These are phyloP conservation scores for Ellobius talpinus DNA, from an alignment of 2,113 vertebrate species.

Conservation along the genomic window DNA sequence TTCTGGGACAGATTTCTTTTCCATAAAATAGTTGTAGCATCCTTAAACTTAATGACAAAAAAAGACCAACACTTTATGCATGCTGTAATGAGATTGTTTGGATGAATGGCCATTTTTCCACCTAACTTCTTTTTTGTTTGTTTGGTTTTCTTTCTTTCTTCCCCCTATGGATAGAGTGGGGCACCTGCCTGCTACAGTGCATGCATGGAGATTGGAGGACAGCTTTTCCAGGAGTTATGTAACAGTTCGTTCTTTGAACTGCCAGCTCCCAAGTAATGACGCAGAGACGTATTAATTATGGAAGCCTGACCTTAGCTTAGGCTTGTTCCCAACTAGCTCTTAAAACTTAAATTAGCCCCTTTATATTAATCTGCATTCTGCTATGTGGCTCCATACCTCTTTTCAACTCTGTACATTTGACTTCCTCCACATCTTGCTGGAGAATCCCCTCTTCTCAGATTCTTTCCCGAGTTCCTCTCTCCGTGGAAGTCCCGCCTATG, in stretches of 20 bases:
- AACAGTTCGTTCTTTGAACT: neutral
- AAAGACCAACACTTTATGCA: neutral
- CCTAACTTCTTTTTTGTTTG: neutral
- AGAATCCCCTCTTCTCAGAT: neutral
- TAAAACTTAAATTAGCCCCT: neutral
- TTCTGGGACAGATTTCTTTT: conserved; percentile 33
- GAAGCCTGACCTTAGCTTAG: neutral
- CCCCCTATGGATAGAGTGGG: neutral
- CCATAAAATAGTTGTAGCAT: neutral
- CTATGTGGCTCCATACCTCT: neutral
- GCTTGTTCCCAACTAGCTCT: neutral
- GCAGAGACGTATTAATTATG: neutral
- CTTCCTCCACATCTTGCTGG: neutral
- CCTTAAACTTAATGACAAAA: conserved; percentile 52
- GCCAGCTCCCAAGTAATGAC: neutral
- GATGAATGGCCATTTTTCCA: conserved; percentile 2
- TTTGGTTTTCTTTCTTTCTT: no score
- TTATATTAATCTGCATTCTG: neutral
- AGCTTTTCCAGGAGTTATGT: neutral
- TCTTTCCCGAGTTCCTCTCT: neutral
- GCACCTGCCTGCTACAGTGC: neutral
- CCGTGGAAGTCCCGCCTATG: neutral
- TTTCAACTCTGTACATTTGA: neutral
- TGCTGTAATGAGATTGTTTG: conserved; percentile 30
- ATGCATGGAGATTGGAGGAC: neutral